A percentile compares a stretch with the other conserved stretches of the same genome.
These are phyloP conservation scores for Phylloscopus collybita DNA, from an alignment of 2,797 vertebrate species.

Conservation along the genomic window DNA sequence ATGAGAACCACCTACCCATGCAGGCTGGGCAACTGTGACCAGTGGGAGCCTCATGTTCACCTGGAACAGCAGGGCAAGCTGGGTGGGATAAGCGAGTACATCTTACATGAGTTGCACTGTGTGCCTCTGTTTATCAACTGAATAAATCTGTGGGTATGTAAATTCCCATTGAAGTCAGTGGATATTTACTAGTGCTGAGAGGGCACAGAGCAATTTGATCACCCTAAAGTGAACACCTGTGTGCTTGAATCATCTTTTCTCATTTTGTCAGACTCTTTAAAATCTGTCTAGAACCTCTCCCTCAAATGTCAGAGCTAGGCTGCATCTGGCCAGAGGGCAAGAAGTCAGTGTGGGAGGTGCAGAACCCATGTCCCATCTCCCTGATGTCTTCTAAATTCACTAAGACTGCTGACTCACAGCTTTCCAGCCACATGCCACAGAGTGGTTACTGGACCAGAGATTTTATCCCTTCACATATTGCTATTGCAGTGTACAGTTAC, in stretches of 20 bases:
- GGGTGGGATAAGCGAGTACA: background rate
- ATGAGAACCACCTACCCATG: background rate
- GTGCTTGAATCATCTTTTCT: background rate
- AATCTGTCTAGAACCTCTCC: background rate
- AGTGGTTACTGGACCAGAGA: background rate
- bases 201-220: background rate
- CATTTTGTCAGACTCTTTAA: background rate
- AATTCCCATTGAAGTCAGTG: background rate
- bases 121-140: background rate
- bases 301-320: background rate
- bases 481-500: background rate
- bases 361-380: background rate
- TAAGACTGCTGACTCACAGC: background rate
- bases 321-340: background rate
- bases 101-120: background rate
- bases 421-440: background rate
- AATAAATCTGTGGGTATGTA: background rate
- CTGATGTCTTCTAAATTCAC: background rate
- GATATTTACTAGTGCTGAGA: background rate
- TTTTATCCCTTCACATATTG: background rate
- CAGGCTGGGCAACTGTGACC: background rate
- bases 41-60: background rate
- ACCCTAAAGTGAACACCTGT: background rate
- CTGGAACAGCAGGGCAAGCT: background rate
- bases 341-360: background rate